phyloP scores from a whole-genome alignment of 2,888 invertebrate genomes.

The Ametastegia equiseti region DNA sequence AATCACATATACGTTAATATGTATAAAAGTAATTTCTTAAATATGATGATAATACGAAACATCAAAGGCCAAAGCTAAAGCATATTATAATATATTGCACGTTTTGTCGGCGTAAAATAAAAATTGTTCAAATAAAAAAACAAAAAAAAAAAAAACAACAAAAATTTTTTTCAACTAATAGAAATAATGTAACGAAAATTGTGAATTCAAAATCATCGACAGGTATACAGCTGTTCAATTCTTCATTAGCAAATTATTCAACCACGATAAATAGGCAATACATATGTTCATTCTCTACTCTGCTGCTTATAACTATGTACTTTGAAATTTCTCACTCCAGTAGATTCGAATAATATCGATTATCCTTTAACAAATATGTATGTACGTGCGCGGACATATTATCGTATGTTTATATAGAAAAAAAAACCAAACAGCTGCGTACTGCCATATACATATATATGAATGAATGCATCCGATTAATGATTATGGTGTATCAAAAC shows the following conservation, averaged over 20 bases:
- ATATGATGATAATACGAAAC: conserved; percentile 6
- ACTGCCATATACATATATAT: background rate
- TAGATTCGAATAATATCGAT: no score
- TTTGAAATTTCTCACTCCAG: no score
- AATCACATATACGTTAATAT: conserved; percentile 18
- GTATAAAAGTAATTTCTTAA: background rate
- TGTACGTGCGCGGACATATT: no score
- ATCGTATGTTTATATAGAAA: background rate
- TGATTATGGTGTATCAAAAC: background rate
- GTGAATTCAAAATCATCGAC: background rate
- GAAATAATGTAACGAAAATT: background rate
- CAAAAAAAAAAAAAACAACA: background rate
- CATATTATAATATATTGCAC: background rate
- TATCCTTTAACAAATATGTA: no score
- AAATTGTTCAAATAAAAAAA: background rate
- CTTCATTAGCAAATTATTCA: background rate
- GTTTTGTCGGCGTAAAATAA: background rate
- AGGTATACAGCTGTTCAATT: background rate
- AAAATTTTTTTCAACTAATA: no score
- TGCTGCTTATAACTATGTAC: no score
- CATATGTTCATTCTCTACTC: no score
- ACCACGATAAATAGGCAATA: no score
- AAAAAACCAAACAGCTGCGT: conserved; percentile 51
- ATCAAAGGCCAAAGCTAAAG: conserved; percentile 39
- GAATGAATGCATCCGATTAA: background rate